phyloP scores from a whole-genome alignment of 2,797 vertebrate genomes.

The Liasis olivaceus region DNA sequence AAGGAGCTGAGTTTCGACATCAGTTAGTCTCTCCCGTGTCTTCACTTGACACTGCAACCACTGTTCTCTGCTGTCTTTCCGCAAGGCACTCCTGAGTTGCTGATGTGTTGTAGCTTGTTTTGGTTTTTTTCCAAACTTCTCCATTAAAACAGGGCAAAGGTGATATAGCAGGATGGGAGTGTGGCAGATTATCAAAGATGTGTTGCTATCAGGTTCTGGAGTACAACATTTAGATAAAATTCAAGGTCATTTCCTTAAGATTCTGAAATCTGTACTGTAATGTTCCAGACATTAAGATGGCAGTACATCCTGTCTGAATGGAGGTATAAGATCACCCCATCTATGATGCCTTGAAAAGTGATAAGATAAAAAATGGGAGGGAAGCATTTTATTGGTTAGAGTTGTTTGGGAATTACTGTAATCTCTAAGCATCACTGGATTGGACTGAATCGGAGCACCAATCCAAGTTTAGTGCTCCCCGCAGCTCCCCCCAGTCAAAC shows the following conservation, averaged over 20 bases:
- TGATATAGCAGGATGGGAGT: background rate
- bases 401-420: background rate
- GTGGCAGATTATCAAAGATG: background rate
- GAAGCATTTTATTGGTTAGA: background rate
- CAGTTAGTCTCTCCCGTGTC: background rate
- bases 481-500: background rate
- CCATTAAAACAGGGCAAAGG: background rate
- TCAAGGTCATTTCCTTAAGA: background rate
- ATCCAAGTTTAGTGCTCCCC: background rate
- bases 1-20: background rate
- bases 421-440: background rate
- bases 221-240: background rate
- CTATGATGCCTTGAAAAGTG: background rate
- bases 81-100: background rate
- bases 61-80: background rate
- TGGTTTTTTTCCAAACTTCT: too few relatives aligned
- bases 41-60: background rate
- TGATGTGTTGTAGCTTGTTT: background rate
- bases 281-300: background rate
- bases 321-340: background rate
- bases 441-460: too few relatives aligned
- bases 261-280: background rate
- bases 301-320: background rate
- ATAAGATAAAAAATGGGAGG: background rate
- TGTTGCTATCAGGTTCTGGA: background rate